Evolutionary conservation across 2,888 invertebrate genomes (phyloP), one percentile per base, ranked within the genome.

Genomic region (Scelioninae gen. 1): DNA sequence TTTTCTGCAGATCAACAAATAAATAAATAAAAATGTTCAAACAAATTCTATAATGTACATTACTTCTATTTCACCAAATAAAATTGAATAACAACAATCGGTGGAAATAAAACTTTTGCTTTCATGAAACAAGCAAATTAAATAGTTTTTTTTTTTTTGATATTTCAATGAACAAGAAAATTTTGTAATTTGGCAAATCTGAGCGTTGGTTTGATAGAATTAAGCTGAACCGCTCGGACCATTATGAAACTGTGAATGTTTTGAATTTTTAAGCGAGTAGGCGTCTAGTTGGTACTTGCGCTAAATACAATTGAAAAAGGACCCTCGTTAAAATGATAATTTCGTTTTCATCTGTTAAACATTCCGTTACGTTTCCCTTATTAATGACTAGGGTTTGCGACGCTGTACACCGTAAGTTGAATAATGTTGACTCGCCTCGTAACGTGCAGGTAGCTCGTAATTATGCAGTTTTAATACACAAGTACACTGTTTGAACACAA

Each of bases 391-490:
- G 34, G 60, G 62, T 75, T 66, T 65, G 34, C 13, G 38, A 16
- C 60, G 34, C 31, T 63, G 60, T 60, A 31, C 45, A 77, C 62
- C 49, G 55, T 78, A 63, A 63, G 69, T 34, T 56, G 63, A 62
- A 71, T 63, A 69, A 78, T 56, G 69, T 78, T 63, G 69, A 78
- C 63, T 63, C 69, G 47, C 32, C 9, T 53, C 32, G 60, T 15
- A 53, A 68, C 32, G 60, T 60, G 58, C 38, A 51, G 38, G 69
- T 69, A 68, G 43, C 60, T 51, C 43, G 23, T 40, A 77, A 77
- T 77, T 77, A 77, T 77, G 60, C 76, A 55, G 71, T 56, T 58
- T 78, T 72, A 79, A 79, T 66, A 49, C 65, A 72, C 65, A 66
- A 72, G 51, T 66, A 32, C 60, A 43, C 60, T 29, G 16, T 65